Conservation (phyloP, 2,888 invertebrate genomes). For the Spodoptera littoralis region DNA sequence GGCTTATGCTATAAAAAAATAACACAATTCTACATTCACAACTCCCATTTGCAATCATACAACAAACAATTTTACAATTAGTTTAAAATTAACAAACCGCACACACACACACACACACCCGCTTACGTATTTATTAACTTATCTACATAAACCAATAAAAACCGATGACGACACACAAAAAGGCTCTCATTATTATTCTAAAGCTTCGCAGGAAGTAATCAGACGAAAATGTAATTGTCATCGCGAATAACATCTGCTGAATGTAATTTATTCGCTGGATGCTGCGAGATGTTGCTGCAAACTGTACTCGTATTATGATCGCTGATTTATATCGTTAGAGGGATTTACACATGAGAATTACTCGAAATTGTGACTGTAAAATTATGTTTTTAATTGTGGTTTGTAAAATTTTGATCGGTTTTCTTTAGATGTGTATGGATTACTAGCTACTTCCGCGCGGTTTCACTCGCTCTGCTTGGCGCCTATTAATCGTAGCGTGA, state of each 20-base stretch:
- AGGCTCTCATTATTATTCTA: constrained; percentile 70
- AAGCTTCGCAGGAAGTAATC: constrained; percentile 69
- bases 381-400: not conserved
- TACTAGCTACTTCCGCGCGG: too few species aligned
- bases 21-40: too few species aligned
- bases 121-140: constrained; percentile 29
- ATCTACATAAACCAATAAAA: constrained; percentile 41
- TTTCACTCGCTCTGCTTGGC: too few species aligned
- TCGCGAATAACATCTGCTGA: constrained; percentile 71
- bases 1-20: too few species aligned
- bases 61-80: too few species aligned
- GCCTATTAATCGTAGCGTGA: too few species aligned
- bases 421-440: too few species aligned
- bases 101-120: constrained; percentile 9
- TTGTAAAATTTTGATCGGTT: too few species aligned
- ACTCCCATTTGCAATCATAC: too few species aligned
- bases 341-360: constrained; percentile 45
- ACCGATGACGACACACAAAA: constrained; percentile 46
- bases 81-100: constrained; percentile 1
- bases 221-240: constrained; percentile 75
- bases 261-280: constrained; percentile 70
- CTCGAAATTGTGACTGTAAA: not conserved
- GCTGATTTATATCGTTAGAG: constrained; percentile 27
- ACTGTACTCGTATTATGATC: constrained; percentile 18
- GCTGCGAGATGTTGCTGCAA: constrained; percentile 30